phyloP scores from a whole-genome alignment of 1,140 invertebrate genomes.

The Leptopilina clavipes region DNA sequence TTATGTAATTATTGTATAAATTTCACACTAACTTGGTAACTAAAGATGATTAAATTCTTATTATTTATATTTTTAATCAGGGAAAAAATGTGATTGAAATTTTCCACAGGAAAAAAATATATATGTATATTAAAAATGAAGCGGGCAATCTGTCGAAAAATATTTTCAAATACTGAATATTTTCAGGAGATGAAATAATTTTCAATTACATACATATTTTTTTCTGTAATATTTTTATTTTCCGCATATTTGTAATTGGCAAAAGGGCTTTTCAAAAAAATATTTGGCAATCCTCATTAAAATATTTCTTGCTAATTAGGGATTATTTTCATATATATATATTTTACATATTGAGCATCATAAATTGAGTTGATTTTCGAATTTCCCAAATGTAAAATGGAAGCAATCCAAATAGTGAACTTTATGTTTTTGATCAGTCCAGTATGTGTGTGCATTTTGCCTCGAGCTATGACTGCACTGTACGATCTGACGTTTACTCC shows the following conservation, averaged over 20 bases:
- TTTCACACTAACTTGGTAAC: not conserved
- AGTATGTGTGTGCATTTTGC: constrained; percentile 3
- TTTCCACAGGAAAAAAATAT: no score
- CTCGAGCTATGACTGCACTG: not conserved
- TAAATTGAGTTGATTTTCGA: constrained; percentile 9
- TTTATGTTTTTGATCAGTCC: constrained; percentile 21
- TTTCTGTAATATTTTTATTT: no score
- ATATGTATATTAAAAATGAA: no score
- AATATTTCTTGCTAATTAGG: not conserved
- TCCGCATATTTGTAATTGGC: no score
- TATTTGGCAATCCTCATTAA: not conserved
- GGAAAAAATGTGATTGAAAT: not conserved
- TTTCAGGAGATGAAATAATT: no score
- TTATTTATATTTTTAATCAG: not conserved
- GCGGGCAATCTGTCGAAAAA: no score
- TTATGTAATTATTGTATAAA: not conserved
- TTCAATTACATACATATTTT: no score
- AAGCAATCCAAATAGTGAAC: constrained; percentile 13
- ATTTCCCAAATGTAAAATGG: constrained; percentile 21
- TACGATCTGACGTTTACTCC: not conserved
- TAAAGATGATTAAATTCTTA: not conserved
- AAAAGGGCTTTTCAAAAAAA: no score
- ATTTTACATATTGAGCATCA: not conserved
- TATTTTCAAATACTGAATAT: no score
- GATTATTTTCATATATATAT: not conserved